Evolutionary conservation across 2,113 vertebrate species (phyloP).

Genomic region (Leucopternis melanops): DNA sequence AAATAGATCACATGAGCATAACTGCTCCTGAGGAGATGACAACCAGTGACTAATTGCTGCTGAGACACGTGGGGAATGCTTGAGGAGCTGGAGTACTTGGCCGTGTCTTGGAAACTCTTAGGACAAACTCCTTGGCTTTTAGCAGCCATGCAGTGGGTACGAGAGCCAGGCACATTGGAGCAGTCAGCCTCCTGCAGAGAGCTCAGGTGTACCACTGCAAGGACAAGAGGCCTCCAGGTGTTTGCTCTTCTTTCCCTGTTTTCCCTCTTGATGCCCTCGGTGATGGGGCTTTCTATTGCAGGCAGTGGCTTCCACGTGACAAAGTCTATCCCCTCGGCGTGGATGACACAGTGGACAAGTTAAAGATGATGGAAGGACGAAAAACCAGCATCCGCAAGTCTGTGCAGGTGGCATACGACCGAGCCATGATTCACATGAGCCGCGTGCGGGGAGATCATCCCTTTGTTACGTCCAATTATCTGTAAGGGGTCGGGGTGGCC

Average conservation of each 20-base stretch:
- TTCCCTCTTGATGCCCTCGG: neutral
- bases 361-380: conserved; percentile 94
- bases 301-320: conserved; percentile 95
- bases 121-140: neutral
- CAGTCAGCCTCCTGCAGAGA: neutral
- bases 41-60: neutral
- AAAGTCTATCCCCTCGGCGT: conserved; percentile 88
- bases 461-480: conserved; percentile 83
- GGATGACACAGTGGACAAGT: conserved; percentile 93
- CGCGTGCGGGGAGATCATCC: conserved; percentile 84
- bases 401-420: conserved; percentile 95
- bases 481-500: conserved; percentile 64
- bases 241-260: neutral
- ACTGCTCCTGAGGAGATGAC: neutral
- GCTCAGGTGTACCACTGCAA: fast-evolving
- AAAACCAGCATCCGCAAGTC: conserved; percentile 97
- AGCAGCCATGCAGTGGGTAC: no score
- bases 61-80: neutral
- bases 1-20: fast-evolving
- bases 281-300: conserved; percentile 14
- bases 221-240: neutral
- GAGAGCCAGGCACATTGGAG: neutral
- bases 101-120: neutral
- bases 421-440: conserved; percentile 94
- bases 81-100: neutral